phyloP scores from a whole-genome alignment of 2,888 invertebrate species.

The Petrolisthes cinctipes region DNA sequence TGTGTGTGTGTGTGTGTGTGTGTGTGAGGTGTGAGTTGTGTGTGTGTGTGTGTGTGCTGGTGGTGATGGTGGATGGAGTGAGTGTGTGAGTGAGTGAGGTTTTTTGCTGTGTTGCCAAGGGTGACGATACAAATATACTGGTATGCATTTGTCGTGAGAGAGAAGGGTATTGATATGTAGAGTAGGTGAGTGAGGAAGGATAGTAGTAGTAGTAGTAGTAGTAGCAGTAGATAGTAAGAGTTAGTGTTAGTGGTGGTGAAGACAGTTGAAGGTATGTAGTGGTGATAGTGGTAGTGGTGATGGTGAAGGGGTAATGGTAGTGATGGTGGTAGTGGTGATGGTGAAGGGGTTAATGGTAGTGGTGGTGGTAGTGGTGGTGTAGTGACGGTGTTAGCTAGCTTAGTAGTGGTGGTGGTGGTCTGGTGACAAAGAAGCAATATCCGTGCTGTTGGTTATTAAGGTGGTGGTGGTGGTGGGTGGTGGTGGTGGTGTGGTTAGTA shows the following conservation, averaged over 20 bases:
- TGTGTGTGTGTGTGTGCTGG: too few relatives aligned
- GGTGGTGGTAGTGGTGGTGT: background rate
- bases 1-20: too few relatives aligned
- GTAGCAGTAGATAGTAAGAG: constrained; percentile 22
- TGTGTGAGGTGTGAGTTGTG: too few relatives aligned
- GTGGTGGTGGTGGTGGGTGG: background rate
- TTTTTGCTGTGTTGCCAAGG: too few relatives aligned
- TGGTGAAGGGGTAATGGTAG: background rate
- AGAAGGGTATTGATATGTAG: too few relatives aligned
- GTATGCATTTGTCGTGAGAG: background rate
- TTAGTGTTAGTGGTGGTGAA: background rate
- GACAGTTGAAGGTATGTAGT: background rate
- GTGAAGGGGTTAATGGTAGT: background rate
- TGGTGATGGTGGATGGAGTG: too few relatives aligned
- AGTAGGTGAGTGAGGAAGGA: background rate
- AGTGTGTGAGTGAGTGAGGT: too few relatives aligned
- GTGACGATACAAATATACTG: too few relatives aligned
- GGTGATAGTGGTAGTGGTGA: background rate
- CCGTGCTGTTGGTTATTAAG: background rate
- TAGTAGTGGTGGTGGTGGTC: background rate
- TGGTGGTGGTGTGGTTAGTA: background rate
- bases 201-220: constrained; percentile 13
- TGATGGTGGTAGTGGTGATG: background rate
- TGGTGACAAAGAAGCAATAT: background rate
- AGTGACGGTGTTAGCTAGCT: background rate